phyloP scores from a whole-genome alignment of 2,888 invertebrate genomes.

The Gryllus longicercus region DNA sequence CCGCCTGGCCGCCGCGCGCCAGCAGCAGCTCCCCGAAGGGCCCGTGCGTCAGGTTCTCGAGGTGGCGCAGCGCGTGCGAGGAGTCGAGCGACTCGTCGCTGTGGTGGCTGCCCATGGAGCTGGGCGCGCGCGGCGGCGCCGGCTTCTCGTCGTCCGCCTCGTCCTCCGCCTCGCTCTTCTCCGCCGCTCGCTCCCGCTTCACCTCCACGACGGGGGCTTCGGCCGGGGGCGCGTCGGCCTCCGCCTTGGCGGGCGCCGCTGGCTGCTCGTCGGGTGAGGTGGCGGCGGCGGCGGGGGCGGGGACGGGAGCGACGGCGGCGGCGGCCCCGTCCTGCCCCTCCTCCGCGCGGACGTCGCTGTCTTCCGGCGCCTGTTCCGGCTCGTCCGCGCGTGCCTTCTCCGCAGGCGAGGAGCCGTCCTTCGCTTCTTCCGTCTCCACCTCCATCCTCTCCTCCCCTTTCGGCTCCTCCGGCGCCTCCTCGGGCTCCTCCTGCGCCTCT shows the following conservation, averaged over 20 bases:
- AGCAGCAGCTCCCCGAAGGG: constrained; percentile 58
- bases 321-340: neutral
- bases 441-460: constrained; percentile 26
- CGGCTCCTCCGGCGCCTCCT: constrained; percentile 37
- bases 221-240: constrained; percentile 5
- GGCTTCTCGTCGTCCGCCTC: constrained; percentile 32
- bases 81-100: constrained; percentile 60
- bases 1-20: constrained; percentile 37
- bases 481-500: constrained; percentile 42
- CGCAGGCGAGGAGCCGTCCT: neutral
- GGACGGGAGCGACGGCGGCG: neutral
- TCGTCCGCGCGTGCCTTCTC: too few species aligned
- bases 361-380: too few species aligned
- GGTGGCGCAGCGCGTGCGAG: constrained; percentile 68
- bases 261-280: neutral
- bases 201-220: constrained; percentile 30
- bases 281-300: neutral
- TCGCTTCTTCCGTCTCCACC: constrained; percentile 31
- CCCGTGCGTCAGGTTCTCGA: constrained; percentile 77
- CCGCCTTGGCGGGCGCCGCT: constrained; percentile 29
- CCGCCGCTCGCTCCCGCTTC: constrained; percentile 36
- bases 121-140: constrained; percentile 19
- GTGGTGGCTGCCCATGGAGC: constrained; percentile 36
- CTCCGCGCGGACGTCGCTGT: neutral
- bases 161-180: constrained; percentile 24